Conservation (phyloP, 2,797 vertebrate genomes). For the Hippocampus kuda region DNA sequence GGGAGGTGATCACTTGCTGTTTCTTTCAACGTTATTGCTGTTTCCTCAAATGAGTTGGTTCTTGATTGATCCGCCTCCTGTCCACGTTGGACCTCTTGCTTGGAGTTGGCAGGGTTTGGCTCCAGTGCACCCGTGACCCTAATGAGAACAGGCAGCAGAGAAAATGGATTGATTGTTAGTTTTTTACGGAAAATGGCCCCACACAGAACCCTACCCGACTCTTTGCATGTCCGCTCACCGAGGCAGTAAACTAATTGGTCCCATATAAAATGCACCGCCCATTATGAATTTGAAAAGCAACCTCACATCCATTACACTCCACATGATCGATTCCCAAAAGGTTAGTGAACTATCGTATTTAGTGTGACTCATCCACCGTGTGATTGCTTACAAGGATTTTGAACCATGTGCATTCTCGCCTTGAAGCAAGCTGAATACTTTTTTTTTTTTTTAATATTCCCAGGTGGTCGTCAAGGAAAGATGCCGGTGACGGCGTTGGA, state of each 20-base stretch:
- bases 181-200: neutral
- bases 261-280: neutral
- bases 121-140: neutral
- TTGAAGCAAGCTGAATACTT: neutral
- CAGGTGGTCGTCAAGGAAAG: constrained; percentile 95
- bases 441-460: neutral
- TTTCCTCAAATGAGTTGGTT: neutral
- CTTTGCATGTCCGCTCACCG: neutral
- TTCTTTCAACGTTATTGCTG: neutral
- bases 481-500: constrained; percentile 91
- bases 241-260: neutral
- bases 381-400: neutral
- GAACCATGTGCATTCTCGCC: neutral
- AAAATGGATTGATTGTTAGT: neutral
- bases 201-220: neutral
- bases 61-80: neutral
- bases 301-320: neutral
- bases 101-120: neutral
- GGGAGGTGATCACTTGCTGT: neutral
- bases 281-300: neutral
- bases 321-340: neutral
- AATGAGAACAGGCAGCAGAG: neutral
- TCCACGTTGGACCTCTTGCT: neutral
- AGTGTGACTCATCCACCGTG: neutral
- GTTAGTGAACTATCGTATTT: neutral